Conservation (phyloP, 1,140 invertebrate genomes). For the Platyura marginata region DNA sequence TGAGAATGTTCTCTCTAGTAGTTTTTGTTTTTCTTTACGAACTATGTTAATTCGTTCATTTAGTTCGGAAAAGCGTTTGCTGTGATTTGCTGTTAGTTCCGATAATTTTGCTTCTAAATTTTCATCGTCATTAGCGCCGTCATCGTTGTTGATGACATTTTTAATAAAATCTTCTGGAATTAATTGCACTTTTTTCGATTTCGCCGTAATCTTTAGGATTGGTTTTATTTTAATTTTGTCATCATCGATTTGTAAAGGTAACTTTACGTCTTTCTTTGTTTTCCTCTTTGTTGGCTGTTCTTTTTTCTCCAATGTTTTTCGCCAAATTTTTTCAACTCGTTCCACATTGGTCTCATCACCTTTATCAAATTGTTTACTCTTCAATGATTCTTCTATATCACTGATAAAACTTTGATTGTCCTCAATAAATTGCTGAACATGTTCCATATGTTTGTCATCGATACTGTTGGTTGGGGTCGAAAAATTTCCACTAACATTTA, state of each 20-base stretch:
- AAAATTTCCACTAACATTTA: constrained; percentile 12
- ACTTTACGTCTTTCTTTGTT: no score
- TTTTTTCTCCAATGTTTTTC: no score
- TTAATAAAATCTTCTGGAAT: no score
- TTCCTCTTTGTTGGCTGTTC: no score
- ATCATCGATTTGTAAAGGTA: neutral
- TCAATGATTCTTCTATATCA: constrained; percentile 15
- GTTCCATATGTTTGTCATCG: constrained; percentile 8
- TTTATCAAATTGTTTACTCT: neutral
- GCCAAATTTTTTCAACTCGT: no score
- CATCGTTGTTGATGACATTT: no score
- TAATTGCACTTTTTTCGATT: neutral
- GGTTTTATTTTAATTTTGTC: constrained; percentile 7
- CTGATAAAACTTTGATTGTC: constrained; percentile 18
- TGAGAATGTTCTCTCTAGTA: constrained; percentile 19
- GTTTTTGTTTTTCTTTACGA: constrained; percentile 18
- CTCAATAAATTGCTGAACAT: constrained; percentile 13
- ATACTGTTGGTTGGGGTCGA: neutral
- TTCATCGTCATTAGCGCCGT: no score
- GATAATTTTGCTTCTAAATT: constrained; percentile 13
- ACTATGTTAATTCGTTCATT: constrained; percentile 18
- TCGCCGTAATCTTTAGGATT: no score
- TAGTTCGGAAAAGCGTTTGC: constrained; percentile 16
- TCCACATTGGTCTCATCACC: no score
- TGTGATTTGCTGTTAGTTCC: constrained; percentile 17